Conservation (phyloP, 2,113 vertebrate genomes). For the Amazona vittata region DNA sequence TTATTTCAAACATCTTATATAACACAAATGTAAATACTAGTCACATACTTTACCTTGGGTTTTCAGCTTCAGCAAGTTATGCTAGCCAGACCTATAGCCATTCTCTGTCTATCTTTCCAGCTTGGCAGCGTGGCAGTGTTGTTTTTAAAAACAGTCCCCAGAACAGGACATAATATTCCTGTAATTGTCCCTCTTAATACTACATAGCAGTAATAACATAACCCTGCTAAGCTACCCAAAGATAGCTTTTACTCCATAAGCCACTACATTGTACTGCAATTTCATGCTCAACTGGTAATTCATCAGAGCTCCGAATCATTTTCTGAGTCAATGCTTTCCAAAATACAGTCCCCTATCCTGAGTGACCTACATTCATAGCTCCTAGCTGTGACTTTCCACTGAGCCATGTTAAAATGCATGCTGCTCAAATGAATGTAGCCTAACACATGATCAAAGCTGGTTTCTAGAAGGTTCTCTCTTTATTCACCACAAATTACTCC, state of each 20-base stretch:
- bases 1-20: not conserved
- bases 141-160: conserved; percentile 9
- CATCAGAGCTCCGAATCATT: conserved; percentile 35
- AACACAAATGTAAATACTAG: not conserved
- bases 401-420: not conserved
- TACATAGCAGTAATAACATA: not conserved
- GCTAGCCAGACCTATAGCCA: not conserved
- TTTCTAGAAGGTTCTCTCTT: not conserved
- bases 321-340: conserved; percentile 59
- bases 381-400: conserved; percentile 56
- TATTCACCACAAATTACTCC: not conserved
- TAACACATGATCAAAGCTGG: not conserved
- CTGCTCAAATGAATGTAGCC: not conserved
- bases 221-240: not conserved
- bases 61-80: not conserved
- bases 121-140: not conserved
- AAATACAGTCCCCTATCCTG: not conserved
- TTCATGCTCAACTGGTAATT: conserved; percentile 52
- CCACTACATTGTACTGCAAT: conserved; percentile 5
- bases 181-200: not conserved
- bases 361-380: conserved; percentile 39
- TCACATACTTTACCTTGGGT: not conserved
- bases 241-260: conserved; percentile 12
- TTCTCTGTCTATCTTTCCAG: not conserved
- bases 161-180: conserved; percentile 12